Base-by-base conservation (phyloP, 2,888 invertebrate genomes). In the Eupithecia pulchellata region DNA sequence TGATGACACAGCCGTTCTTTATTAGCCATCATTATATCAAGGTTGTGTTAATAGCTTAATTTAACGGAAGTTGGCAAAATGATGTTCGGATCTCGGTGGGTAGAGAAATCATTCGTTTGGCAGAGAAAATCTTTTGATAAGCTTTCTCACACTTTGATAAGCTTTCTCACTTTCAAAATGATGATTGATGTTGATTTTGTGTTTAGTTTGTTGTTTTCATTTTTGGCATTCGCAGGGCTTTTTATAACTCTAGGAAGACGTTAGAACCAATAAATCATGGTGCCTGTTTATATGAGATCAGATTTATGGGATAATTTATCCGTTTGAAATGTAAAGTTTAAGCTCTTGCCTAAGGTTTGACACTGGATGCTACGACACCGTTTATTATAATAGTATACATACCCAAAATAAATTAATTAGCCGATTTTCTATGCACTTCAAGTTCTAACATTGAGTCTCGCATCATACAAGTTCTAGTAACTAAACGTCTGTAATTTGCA, bases 11-110 rank as follows among this genome's bases (percentile, higher is more conserved):
- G 63, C 68, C 13, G 42, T 64, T 66, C 30, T 64, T 52, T 65
- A 70, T 70, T 73, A 66, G 20, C 11, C 36, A n/a, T 61, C 70
- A 52, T 68, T 66, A 71, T 66, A 57, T 68, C 70, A 67, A 62
- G 60, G 66, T 67, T 66, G 20, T 64, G 64, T 69, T 72, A 69
- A 71, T 67, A 55, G 55, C 65, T 67, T 69, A 62, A 66, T 66
- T 55, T 57, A 60, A 64, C 66, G 64, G 64, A 73, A 64, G 66
- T 69, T 64, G 36, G 55, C 61, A 30, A 74, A 61, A 71, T 74
- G 36, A 29, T 17, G 57, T 65, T 27, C 20, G 13, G 34, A 25
- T 4, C 9, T 60, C 25, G 20, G 11, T 25, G 34, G 17, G 20
- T 17, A 25, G 63, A 52, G 47, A 64, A 61, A 71, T 71, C 64